Evolutionary conservation across 2,113 vertebrate genomes (phyloP), one percentile per base, ranked within the genome.

Genomic region (Protobothrops flavoviridis): DNA sequence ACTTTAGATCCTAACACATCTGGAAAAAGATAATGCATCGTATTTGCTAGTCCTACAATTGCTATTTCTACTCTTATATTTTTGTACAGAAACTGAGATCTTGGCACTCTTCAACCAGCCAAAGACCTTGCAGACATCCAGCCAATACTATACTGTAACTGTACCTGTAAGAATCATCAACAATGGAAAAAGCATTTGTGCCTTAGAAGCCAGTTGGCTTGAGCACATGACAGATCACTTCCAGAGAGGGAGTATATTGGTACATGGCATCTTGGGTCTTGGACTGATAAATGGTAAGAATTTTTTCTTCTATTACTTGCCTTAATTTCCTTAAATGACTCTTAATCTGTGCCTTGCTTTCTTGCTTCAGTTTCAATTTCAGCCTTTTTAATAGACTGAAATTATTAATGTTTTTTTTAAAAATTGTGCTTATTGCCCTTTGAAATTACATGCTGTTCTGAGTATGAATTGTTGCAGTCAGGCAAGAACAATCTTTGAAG

Each of bases 211-310:
- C 92, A 99, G 99, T 96, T 99, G 99, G 99, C 96, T 99, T 96
- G 99, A 99, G 95, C 98, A 99, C 98, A 99, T 99, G 99, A 99
- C 99, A 0, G 98, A 99, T 96, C 99, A 99, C 97, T 99, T 99
- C 98, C 98, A 99, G 97, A 99, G 98, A 74, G 99, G 99, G 69
- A 98, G 99, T 94, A 98, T 98, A 0, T 96, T 99, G 96, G 98
- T 99, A 55, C 99, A 99, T 5, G 99, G 98, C 1, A 97, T 99
- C 98, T 99, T 99, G 98, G 97, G 98, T 97, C 98, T 99, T 92
- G 98, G 98, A 95, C 97, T 97, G 91, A 95, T 97, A 92, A 98
- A 98, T 17, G 98, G 99, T 99, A 97, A 45, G 97, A 94, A 96
- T 94, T 95, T 93, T 93, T 56, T 33, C n/a, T 85, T 11, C 74